Base-by-base conservation (phyloP, 1,140 invertebrate genomes). In the Drosophila sulfurigaster region DNA sequence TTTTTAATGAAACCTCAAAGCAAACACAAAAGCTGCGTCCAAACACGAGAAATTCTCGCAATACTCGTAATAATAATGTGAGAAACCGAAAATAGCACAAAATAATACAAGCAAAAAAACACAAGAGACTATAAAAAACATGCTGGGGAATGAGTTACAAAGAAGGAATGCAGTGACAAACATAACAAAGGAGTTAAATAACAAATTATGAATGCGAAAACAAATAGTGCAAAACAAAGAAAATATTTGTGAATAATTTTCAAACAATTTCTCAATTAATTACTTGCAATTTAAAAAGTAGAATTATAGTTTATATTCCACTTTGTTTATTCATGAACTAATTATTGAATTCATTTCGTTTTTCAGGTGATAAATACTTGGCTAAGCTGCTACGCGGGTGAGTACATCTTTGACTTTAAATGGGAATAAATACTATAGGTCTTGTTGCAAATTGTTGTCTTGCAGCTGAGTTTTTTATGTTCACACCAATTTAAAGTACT, bases 1-100 rank as follows among this genome's bases (percentile, higher is more conserved):
- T 58, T 79, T 67, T 72, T 75, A 87, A 83, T 83, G 80, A 88
- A 87, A 87, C 66, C 83, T 69, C 83, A 72, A 82, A 66, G 67
- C 82, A 52, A 63, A 70, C 70, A 66, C 69, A 69, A 70, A 70
- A 71, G 16, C 57, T 43, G 15, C 30, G 20, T 63, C 57, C 57
- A 51, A 69, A 69, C 35, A 54, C 28, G 15, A 16, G 25, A 11
- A 74, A 16, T 35, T 7, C 49, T 43, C 35, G 38, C 16, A 28
- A 52, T 63, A 52, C 20, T 25, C 20, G 54, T 15, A 51, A 52
- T 15, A 72, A 72, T 41, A 65, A 57, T 32, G 62, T 56, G 32
- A 56, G 49, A 56, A 49, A 49, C 16, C 6, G 7, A 54, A 35
- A 54, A 35, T 35, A 10, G 30, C n/a, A 43, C 15, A 57, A 25